Conservation (phyloP, 2,113 vertebrate species). For the Mustela nigripes region DNA sequence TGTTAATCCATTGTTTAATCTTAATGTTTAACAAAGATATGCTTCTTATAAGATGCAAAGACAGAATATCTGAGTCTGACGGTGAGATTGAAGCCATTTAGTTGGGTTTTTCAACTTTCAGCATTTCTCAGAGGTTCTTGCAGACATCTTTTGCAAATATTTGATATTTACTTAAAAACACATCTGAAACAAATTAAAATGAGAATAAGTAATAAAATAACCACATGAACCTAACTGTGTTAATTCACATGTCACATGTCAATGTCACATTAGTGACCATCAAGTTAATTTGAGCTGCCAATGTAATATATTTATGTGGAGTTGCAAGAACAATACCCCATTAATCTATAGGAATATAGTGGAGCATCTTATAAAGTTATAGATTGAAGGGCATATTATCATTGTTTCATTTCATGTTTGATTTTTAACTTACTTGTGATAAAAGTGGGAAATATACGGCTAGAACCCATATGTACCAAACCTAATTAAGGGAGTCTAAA, state of each 20-base stretch:
- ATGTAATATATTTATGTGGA: neutral
- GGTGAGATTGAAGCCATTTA: neutral
- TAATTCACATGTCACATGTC: neutral
- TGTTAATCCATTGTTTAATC: neutral
- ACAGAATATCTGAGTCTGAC: neutral
- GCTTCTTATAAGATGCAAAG: neutral
- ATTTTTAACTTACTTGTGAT: neutral
- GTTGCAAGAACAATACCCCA: neutral
- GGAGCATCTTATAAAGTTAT: neutral
- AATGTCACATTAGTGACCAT: neutral
- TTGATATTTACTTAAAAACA: conserved; percentile 38
- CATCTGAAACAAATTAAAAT: conserved; percentile 28
- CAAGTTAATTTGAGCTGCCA: neutral
- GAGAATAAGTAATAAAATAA: neutral
- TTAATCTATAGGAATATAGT: neutral
- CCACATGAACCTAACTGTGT: neutral
- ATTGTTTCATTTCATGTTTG: neutral
- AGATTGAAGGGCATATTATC: neutral
- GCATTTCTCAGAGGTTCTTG: conserved; percentile 26
- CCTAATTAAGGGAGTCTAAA: neutral
- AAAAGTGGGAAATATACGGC: neutral
- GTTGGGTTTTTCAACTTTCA: neutral
- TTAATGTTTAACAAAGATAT: neutral
- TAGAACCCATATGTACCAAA: neutral
- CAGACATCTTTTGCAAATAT: neutral